phyloP scores from a whole-genome alignment of 2,797 vertebrate genomes.

The Pangasius djambal region DNA sequence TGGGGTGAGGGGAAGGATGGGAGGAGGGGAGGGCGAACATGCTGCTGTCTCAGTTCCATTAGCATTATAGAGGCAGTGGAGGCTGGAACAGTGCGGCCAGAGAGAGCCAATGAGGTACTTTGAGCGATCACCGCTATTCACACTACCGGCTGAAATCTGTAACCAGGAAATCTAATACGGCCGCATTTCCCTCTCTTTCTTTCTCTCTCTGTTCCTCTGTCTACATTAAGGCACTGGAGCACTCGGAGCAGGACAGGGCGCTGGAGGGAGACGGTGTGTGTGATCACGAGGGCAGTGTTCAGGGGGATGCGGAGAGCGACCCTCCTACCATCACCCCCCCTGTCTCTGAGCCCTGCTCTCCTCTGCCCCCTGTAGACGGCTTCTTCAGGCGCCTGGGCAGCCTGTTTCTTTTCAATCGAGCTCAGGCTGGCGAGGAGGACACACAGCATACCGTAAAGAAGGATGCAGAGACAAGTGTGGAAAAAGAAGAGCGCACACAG shows the following conservation, averaged over 20 bases:
- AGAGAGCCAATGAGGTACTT: constrained; percentile 34
- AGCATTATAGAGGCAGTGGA: constrained; percentile 54
- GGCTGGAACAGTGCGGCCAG: constrained; percentile 49
- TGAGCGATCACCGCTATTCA: constrained; percentile 19
- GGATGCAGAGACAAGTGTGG: constrained; percentile 15
- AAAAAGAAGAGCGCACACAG: constrained; percentile 17
- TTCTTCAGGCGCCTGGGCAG: constrained; percentile 63
- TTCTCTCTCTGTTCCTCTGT: not conserved
- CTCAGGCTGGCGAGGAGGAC: constrained; percentile 31
- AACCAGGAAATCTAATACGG: constrained; percentile 28
- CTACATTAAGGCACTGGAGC: constrained; percentile 35
- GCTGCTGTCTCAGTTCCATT: constrained; percentile 52
- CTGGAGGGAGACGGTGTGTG: constrained; percentile 34
- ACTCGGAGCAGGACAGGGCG: constrained; percentile 18
- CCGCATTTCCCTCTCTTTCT: not conserved
- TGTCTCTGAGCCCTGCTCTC: constrained; percentile 33
- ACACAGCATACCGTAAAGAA: constrained; percentile 21
- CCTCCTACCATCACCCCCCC: constrained; percentile 32
- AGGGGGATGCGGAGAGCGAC: constrained; percentile 42
- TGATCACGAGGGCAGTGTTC: constrained; percentile 40
- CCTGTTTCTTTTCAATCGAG: constrained; percentile 60
- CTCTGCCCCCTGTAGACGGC: constrained; percentile 57
- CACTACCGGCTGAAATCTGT: constrained; percentile 23
- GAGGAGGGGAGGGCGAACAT: constrained; percentile 39
- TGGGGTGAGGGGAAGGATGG: constrained; percentile 44